A percentile compares a stretch with the other conserved stretches of the same genome.
Evolutionary conservation across 2,113 vertebrate species (phyloP).

Genomic region (Cyprinodon tularosa): DNA sequence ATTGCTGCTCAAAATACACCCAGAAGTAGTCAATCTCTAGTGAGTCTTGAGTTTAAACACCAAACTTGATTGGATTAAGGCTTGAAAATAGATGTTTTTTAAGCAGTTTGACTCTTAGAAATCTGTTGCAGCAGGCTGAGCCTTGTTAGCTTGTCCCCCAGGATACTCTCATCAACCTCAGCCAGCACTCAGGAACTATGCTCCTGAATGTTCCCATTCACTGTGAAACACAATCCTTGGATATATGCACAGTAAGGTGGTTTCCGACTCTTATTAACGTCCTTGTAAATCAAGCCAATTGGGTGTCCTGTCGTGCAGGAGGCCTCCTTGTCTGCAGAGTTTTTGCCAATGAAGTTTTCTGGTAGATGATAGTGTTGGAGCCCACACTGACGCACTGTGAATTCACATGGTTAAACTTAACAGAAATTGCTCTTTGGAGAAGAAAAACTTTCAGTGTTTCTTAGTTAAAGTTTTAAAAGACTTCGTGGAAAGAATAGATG

Average conservation of each 20-base stretch:
- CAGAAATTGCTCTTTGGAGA: constrained; percentile 1
- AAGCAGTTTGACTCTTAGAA: constrained; percentile 49
- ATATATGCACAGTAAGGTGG: constrained; percentile 36
- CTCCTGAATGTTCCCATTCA: constrained; percentile 68
- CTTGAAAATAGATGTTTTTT: constrained; percentile 56
- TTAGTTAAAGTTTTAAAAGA: neutral
- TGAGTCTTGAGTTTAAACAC: constrained; percentile 42
- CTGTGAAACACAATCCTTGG: constrained; percentile 49
- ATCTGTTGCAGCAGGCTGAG: constrained; percentile 16
- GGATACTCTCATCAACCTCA: constrained; percentile 55
- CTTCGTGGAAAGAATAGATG: neutral
- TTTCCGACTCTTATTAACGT: constrained; percentile 69
- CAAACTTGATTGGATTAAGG: constrained; percentile 34
- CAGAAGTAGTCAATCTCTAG: constrained; percentile 46
- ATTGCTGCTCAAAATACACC: constrained; percentile 24
- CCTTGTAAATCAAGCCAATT: constrained; percentile 70
- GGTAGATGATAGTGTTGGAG: constrained; percentile 19
- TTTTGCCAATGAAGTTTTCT: constrained; percentile 37
- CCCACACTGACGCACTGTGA: constrained; percentile 16
- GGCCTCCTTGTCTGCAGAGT: constrained; percentile 40
- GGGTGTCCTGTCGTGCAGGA: constrained; percentile 50
- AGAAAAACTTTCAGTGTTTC: neutral
- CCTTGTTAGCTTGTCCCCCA: constrained; percentile 26
- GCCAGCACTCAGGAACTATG: constrained; percentile 35
- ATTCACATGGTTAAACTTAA: neutral